Evolutionary conservation across 2,113 vertebrate genomes (phyloP).

Genomic region (Gulo gulo): DNA sequence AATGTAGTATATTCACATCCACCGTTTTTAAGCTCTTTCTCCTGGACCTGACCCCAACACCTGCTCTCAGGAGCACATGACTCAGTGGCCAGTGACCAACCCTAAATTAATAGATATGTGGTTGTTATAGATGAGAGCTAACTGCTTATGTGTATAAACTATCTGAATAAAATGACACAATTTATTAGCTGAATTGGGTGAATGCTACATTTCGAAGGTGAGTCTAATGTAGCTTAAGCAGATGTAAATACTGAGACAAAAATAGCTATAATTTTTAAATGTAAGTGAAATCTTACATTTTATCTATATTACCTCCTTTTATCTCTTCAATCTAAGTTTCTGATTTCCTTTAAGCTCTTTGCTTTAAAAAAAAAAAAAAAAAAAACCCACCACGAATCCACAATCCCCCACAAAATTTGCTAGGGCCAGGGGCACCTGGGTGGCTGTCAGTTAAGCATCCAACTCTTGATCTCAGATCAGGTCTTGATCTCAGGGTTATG

Average conservation of each 20-base stretch:
- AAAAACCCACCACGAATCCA: background rate
- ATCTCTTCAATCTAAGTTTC: background rate
- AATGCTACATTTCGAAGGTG: background rate
- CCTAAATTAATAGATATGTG: background rate
- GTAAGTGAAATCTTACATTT: background rate
- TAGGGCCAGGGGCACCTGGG: background rate
- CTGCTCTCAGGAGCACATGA: background rate
- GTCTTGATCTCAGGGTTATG: background rate
- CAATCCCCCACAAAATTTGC: background rate
- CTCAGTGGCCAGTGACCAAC: background rate
- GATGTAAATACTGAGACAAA: background rate
- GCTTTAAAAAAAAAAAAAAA: background rate
- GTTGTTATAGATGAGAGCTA: background rate
- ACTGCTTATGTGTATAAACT: background rate
- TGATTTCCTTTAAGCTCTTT: background rate
- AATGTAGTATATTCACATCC: background rate
- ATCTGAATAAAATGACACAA: background rate
- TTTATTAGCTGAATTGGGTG: background rate
- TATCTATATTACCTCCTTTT: background rate
- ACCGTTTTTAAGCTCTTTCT: background rate
- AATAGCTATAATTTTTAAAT: conserved; percentile 19
- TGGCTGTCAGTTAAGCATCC: background rate
- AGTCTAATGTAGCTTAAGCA: background rate
- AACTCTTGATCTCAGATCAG: background rate
- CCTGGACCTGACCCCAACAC: background rate